These are phyloP conservation scores for Drosophila paranaensis DNA, from an alignment of 2,888 invertebrate species.

Conservation along the genomic window DNA sequence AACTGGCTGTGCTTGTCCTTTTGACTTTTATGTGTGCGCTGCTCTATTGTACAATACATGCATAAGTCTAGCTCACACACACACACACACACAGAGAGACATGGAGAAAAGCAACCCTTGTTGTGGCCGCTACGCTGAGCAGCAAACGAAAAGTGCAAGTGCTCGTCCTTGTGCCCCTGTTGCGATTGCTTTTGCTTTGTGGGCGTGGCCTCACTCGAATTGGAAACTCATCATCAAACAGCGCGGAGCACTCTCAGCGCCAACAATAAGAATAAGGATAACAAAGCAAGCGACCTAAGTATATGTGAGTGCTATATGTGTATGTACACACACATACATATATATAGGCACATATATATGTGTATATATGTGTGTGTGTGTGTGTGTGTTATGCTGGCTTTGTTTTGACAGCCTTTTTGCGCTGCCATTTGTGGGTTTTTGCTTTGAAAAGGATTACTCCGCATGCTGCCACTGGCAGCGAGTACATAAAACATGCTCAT, in stretches of 20 bases:
- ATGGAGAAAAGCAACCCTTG: conserved; percentile 68
- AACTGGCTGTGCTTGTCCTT: conserved; percentile 57
- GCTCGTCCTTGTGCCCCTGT: conserved; percentile 48
- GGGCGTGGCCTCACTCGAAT: conserved; percentile 77
- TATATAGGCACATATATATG: conserved; percentile 9
- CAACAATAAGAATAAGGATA: conserved; percentile 69
- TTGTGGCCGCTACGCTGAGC: conserved; percentile 61
- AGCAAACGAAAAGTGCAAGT: conserved; percentile 79
- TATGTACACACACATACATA: neutral
- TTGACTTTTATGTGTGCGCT: conserved; percentile 57
- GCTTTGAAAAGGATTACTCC: conserved; percentile 79
- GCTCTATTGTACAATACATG: conserved; percentile 60
- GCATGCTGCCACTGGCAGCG: conserved; percentile 47
- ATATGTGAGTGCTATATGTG: conserved; percentile 37
- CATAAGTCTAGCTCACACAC: conserved; percentile 38
- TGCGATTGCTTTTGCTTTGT: conserved; percentile 14
- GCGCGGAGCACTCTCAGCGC: conserved; percentile 51
- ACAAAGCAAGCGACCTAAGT: conserved; percentile 53
- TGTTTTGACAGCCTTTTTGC: conserved; percentile 71
- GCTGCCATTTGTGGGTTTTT: conserved; percentile 83
- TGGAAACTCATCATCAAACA: conserved; percentile 67
- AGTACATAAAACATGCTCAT: conserved; percentile 84
- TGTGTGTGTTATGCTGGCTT: conserved; percentile 47
- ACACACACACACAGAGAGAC: conserved; percentile 27
- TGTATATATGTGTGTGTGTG: conserved; percentile 31